phyloP scores from a whole-genome alignment of 2,888 invertebrate genomes.

The Micoletzkya japonica region DNA sequence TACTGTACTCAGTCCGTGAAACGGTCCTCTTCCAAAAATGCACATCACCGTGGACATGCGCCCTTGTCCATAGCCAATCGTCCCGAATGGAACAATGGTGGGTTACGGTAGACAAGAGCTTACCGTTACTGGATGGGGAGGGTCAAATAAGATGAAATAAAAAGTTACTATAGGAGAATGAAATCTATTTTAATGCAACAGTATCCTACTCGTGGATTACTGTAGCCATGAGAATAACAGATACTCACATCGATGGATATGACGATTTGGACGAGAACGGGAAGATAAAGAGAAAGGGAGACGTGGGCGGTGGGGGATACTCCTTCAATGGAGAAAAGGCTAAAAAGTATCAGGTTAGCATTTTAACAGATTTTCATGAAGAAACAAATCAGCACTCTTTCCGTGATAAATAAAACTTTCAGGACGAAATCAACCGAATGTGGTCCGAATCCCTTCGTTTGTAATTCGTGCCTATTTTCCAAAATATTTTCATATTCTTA shows the following conservation, averaged over 20 bases:
- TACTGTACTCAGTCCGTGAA: neutral
- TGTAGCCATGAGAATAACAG: conserved; percentile 28
- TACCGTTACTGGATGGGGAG: neutral
- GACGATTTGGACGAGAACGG: conserved; percentile 55
- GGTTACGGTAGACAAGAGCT: too few species aligned
- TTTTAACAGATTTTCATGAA: neutral
- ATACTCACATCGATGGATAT: conserved; percentile 54
- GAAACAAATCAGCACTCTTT: neutral
- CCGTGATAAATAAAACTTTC: conserved; percentile 3
- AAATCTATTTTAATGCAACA: neutral
- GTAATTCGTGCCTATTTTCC: too few species aligned
- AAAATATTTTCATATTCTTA: too few species aligned
- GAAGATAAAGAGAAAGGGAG: conserved; percentile 29
- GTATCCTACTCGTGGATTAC: neutral
- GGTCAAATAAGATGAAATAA: neutral
- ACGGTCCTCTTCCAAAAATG: neutral
- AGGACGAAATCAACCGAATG: conserved; percentile 22
- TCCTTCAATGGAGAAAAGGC: conserved; percentile 24
- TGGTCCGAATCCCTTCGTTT: conserved; percentile 24
- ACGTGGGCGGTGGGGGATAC: too few species aligned
- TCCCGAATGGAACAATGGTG: conserved; percentile 26
- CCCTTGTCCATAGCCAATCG: conserved; percentile 14
- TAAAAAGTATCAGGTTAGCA: conserved; percentile 22
- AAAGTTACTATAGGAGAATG: neutral
- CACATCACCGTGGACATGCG: neutral